A percentile compares a stretch with the other conserved stretches of the same genome.
Evolutionary conservation across 2,797 vertebrate genomes (phyloP).

Genomic region (Lithobates pipiens): DNA sequence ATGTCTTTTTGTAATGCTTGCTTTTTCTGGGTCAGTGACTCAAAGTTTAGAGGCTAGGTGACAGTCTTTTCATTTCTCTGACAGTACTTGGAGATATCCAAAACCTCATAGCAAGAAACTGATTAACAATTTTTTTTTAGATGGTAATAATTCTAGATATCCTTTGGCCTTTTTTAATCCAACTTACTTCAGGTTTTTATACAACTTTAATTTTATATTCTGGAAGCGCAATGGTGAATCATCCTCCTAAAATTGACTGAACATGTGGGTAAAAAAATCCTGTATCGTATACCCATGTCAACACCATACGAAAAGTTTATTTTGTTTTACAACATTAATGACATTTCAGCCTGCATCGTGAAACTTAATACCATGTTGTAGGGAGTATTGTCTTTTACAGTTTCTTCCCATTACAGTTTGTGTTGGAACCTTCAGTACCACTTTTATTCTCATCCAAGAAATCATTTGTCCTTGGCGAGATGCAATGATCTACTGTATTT

Average conservation of each 20-base stretch:
- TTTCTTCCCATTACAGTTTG: neutral
- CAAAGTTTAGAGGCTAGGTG: too few species aligned
- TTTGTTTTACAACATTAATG: neutral
- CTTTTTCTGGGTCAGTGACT: too few species aligned
- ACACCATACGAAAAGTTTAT: neutral
- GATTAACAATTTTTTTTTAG: too few species aligned
- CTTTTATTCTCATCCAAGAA: slow-evolving; percentile 19
- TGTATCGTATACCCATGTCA: neutral
- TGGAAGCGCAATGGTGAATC: neutral
- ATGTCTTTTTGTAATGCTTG: too few species aligned
- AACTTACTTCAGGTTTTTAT: neutral
- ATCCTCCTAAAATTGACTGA: neutral
- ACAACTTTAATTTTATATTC: neutral
- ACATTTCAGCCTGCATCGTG: neutral
- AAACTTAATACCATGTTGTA: slow-evolving; percentile 1
- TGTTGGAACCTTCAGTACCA: slow-evolving; percentile 18
- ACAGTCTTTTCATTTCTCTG: too few species aligned
- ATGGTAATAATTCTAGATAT: neutral
- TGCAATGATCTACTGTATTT: neutral
- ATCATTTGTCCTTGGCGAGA: neutral
- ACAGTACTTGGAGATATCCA: neutral
- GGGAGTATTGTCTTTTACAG: slow-evolving; percentile 2
- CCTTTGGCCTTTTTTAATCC: neutral
- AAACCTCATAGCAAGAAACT: neutral
- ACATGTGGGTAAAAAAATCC: too few species aligned